Evolutionary conservation across 1,140 invertebrate genomes (phyloP), one percentile per base, ranked within the genome.

Genomic region (Brachionus rotundiformis): DNA sequence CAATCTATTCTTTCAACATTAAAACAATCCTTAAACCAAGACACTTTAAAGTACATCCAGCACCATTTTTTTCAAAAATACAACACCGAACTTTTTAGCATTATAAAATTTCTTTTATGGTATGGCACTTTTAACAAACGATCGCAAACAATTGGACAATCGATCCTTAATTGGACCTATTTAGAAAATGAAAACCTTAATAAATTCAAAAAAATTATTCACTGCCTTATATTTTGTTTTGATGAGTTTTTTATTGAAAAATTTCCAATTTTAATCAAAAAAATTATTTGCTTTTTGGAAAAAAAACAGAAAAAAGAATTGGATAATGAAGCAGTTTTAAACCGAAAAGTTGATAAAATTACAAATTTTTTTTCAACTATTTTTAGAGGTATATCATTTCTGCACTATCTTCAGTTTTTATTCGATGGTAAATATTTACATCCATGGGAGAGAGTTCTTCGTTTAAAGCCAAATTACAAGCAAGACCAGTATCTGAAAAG

Each of bases 31-130:
- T 19, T 79, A 5, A 79, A 33, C 8, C 47, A 54, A 59, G 47
- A 79, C n/a, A 29, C 59, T 59, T 79, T 54, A 33, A 79, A 79
- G 31, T 79, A 79, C 11, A 5, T 79, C 36, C 76, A 63, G 19
- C 33, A 39, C 19, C 36, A 54, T 25, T 79, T 54, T 36, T 39
- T 36, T 11, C 76, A 79, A 41, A 79, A 54, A 27, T 79, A 59
- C 33, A 11, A 59, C 47, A 54, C 47, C 5, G 76, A 79, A 79
- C 39, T 63, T 23, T 54, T 79, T 31, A 19, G 47, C 27, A 13
- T n/a, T 29, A 23, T 79, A 13, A 79, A 79, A 79, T 59, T 13
- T 31, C 3, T 79, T 23, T 41, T 79, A 39, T 79, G 76, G 76
- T 59, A 59, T 44, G 16, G 31, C 31, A 59, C 76, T 23, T 79